phyloP scores from a whole-genome alignment of 2,888 invertebrate species.

The Parnassius smintheus region DNA sequence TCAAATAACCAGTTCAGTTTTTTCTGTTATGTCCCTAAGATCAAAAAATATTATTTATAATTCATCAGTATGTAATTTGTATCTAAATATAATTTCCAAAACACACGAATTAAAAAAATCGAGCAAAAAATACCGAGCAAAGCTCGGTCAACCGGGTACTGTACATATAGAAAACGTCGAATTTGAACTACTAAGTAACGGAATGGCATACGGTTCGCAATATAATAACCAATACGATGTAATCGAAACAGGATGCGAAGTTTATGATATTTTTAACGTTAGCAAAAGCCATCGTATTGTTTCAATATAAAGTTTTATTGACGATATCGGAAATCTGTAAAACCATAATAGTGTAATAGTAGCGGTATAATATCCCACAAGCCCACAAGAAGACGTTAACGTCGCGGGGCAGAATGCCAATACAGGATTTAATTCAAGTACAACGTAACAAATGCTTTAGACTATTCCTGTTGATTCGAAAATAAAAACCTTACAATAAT shows the following conservation, averaged over 20 bases:
- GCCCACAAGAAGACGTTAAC: conserved; percentile 49
- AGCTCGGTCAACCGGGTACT: too few relatives aligned
- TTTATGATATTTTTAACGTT: conserved; percentile 64
- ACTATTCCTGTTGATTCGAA: conserved; percentile 1
- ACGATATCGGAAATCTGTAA: conserved; percentile 57
- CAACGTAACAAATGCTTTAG: conserved; percentile 31
- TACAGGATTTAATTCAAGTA: conserved; percentile 42
- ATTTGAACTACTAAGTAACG: conserved; percentile 21
- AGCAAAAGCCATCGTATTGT: conserved; percentile 53
- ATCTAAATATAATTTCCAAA: too few relatives aligned
- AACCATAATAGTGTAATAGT: conserved; percentile 58
- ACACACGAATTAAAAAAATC: too few relatives aligned
- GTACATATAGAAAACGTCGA: conserved; percentile 12
- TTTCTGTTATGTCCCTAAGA: too few relatives aligned
- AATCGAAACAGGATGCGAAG: conserved; percentile 58
- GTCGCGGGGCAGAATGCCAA: conserved; percentile 62
- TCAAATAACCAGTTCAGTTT: too few relatives aligned
- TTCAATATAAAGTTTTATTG: conserved; percentile 71
- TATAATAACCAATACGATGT: conserved; percentile 41
- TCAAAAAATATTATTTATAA: too few relatives aligned
- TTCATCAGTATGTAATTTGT: too few relatives aligned
- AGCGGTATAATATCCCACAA: conserved; percentile 47
- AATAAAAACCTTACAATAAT: background rate
- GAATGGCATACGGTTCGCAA: conserved; percentile 34
- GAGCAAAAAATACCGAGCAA: too few relatives aligned